Evolutionary conservation across 2,888 invertebrate genomes (phyloP).

Genomic region (Cryptocephalus moraei): DNA sequence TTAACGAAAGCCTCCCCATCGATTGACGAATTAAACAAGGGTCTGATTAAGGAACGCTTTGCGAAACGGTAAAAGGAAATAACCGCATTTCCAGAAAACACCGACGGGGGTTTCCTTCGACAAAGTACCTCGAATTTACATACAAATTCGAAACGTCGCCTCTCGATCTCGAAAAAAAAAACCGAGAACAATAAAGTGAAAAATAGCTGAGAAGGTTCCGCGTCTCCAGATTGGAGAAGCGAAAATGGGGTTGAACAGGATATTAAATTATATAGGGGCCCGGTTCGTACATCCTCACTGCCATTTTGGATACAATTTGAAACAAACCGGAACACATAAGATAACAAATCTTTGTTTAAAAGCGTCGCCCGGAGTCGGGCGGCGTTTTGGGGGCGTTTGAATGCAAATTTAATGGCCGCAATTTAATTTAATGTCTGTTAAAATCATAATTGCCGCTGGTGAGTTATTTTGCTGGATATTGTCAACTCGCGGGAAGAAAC

Average conservation of each 20-base stretch:
- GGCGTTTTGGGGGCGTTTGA: no score
- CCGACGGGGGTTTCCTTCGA: constrained; percentile 20
- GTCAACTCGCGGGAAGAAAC: no score
- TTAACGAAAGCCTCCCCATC: no score
- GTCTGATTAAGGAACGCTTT: neutral
- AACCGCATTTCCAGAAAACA: constrained; percentile 12
- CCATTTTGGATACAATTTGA: no score
- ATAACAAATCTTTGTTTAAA: no score
- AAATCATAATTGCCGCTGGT: no score
- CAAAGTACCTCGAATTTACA: constrained; percentile 28
- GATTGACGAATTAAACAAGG: no score
- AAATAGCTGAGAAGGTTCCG: constrained; percentile 17
- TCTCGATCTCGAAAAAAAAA: constrained; percentile 11
- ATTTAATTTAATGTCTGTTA: no score
- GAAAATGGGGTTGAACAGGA: constrained; percentile 4
- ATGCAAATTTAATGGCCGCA: no score
- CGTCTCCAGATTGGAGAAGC: constrained; percentile 7
- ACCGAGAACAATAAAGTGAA: constrained; percentile 17
- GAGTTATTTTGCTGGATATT: no score
- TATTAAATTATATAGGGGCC: constrained; percentile 3
- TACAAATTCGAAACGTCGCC: constrained; percentile 22
- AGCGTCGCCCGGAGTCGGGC: no score
- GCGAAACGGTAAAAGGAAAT: constrained; percentile 8
- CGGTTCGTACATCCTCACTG: no score
- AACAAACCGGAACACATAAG: neutral